Evolutionary conservation across 37 sponge, comb jelly and placozoan species (phyloP).

Genomic region (Aplysina aerophoba): DNA sequence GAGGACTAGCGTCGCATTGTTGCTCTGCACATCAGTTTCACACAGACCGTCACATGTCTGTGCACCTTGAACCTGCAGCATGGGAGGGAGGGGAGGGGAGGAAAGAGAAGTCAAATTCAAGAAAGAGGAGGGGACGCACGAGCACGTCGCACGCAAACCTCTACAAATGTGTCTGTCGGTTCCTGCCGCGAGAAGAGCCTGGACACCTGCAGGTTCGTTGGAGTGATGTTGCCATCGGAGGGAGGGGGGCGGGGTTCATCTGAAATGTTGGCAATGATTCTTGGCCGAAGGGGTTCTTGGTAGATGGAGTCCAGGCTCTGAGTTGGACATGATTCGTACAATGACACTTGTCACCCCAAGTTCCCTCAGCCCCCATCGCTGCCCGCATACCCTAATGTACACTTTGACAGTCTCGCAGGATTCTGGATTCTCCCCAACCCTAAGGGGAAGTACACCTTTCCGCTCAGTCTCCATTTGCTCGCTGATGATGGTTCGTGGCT

Average conservation of each 20-base stretch:
- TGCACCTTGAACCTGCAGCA: not conserved
- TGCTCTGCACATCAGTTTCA: too few relatives aligned
- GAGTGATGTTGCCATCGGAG: slow-evolving; percentile 1
- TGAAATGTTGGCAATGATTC: not conserved
- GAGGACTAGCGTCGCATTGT: too few relatives aligned
- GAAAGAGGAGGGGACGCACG: not conserved
- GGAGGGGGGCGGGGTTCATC: not conserved
- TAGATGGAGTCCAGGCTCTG: slow-evolving; percentile 14
- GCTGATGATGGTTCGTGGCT: not conserved
- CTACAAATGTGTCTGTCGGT: not conserved
- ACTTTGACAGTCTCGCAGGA: not conserved
- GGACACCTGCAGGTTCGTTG: not conserved
- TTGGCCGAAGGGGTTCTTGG: not conserved
- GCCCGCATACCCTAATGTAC: not conserved
- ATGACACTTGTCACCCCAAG: not conserved
- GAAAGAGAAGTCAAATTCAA: not conserved
- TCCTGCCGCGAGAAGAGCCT: slow-evolving; percentile 9
- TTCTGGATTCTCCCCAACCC: too few relatives aligned
- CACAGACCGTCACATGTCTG: not conserved
- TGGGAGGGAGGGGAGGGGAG: not conserved
- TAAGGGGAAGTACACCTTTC: too few relatives aligned
- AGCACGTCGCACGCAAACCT: too few relatives aligned
- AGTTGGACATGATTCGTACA: not conserved
- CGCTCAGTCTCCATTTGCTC: too few relatives aligned
- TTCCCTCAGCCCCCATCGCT: not conserved